Evolutionary conservation across 2,888 invertebrate genomes (phyloP).

Genomic region (Azorinus chamasolen): DNA sequence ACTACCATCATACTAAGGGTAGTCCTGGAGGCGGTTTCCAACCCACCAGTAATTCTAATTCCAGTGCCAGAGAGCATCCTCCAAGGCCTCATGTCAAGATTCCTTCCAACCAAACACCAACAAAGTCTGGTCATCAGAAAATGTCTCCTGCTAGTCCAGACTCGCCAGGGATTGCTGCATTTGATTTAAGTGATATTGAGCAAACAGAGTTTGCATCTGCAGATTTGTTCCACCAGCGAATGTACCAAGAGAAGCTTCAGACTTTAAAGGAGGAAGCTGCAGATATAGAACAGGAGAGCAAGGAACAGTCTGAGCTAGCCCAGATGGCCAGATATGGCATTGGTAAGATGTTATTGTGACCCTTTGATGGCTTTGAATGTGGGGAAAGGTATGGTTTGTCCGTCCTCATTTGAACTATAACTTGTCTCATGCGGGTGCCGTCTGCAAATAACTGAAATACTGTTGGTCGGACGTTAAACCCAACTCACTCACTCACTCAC

Average conservation of each 20-base stretch:
- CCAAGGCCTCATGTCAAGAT: too few relatives aligned
- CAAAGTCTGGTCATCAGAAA: constrained; percentile 12
- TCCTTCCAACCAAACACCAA: constrained; percentile 8
- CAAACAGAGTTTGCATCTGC: constrained; percentile 44
- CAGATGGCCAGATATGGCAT: constrained; percentile 53
- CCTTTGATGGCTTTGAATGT: too few relatives aligned
- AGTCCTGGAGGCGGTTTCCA: too few relatives aligned
- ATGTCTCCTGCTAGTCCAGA: constrained; percentile 45
- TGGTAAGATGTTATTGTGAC: background rate
- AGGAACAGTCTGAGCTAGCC: constrained; percentile 49
- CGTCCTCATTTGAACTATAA: too few relatives aligned
- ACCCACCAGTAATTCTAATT: too few relatives aligned
- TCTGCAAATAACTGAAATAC: too few relatives aligned
- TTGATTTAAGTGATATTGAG: constrained; percentile 52
- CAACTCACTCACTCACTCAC: too few relatives aligned
- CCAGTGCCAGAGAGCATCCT: too few relatives aligned
- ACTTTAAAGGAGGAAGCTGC: constrained; percentile 55
- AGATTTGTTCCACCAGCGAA: constrained; percentile 40
- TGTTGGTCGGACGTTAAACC: too few relatives aligned
- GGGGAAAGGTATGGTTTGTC: too few relatives aligned
- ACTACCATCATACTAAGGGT: too few relatives aligned
- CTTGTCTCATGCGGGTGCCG: too few relatives aligned
- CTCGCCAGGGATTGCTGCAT: constrained; percentile 51
- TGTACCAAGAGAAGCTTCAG: constrained; percentile 34
- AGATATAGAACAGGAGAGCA: constrained; percentile 43